Evolutionary conservation across 2,113 vertebrate genomes (phyloP).

Genomic region (Entosphenus tridentatus): DNA sequence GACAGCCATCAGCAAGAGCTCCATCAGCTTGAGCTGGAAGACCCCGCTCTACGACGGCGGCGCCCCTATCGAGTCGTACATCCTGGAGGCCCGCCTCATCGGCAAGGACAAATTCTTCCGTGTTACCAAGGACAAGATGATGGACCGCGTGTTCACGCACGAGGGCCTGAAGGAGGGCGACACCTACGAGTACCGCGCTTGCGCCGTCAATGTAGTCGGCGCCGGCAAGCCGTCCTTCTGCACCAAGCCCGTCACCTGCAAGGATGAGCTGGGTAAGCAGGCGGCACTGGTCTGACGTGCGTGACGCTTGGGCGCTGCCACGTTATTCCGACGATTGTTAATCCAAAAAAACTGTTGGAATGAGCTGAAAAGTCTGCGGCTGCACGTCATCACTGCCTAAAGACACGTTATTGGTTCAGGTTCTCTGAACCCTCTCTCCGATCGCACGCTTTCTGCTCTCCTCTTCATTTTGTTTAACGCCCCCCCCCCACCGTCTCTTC

Average conservation of each 20-base stretch:
- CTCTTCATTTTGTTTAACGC: too few species aligned
- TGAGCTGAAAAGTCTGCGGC: too few species aligned
- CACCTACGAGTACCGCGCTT: slow-evolving; percentile 68
- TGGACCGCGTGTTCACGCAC: slow-evolving; percentile 52
- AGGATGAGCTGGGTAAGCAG: slow-evolving; percentile 60
- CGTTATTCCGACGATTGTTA: too few species aligned
- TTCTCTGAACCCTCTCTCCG: too few species aligned
- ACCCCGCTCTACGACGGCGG: slow-evolving; percentile 74
- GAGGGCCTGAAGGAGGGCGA: slow-evolving; percentile 76
- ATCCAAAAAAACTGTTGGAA: too few species aligned
- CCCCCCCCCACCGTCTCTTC: too few species aligned
- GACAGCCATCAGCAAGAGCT: slow-evolving; percentile 54
- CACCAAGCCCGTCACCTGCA: slow-evolving; percentile 88
- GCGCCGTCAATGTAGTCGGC: slow-evolving; percentile 74
- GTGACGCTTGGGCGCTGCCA: too few species aligned
- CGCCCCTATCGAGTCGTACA: slow-evolving; percentile 67
- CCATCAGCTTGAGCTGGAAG: slow-evolving; percentile 65
- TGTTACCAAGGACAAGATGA: slow-evolving; percentile 58
- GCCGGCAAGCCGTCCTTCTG: slow-evolving; percentile 78
- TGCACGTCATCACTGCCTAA: too few species aligned
- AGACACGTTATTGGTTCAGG: too few species aligned
- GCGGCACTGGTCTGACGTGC: too few species aligned
- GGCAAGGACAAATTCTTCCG: slow-evolving; percentile 73
- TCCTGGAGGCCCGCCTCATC: slow-evolving; percentile 68
- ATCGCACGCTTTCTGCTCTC: too few species aligned